phyloP scores from a whole-genome alignment of 2,888 invertebrate species.

The Halictus quadricinctus region DNA sequence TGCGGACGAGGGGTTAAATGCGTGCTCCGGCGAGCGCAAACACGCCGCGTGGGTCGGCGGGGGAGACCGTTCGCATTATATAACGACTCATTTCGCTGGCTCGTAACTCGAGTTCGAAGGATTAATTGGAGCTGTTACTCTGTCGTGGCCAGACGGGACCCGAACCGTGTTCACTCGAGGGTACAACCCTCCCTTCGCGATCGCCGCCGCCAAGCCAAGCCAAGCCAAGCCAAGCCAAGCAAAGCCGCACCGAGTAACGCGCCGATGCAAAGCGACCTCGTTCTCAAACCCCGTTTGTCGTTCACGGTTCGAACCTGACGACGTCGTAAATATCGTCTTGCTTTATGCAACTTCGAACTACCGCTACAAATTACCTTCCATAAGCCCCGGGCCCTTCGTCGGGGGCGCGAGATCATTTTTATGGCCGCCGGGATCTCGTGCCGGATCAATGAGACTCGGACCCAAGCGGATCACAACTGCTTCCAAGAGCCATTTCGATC shows the following conservation, averaged over 20 bases:
- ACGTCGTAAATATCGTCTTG: constrained; percentile 63
- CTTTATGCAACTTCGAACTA: constrained; percentile 49
- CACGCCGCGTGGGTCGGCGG: constrained; percentile 31
- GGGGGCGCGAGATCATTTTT: constrained; percentile 42
- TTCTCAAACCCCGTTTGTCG: constrained; percentile 28
- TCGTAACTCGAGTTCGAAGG: constrained; percentile 77
- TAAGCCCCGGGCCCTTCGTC: constrained; percentile 10
- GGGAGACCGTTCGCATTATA: constrained; percentile 69
- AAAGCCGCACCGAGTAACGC: not conserved
- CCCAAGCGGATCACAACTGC: not conserved
- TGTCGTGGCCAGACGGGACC: constrained; percentile 74
- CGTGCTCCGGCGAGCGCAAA: constrained; percentile 37
- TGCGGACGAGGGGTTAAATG: constrained; percentile 37
- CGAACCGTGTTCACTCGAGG: constrained; percentile 71
- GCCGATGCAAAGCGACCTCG: constrained; percentile 35
- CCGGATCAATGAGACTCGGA: not conserved
- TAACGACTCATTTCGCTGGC: constrained; percentile 74
- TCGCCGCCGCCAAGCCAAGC: not conserved
- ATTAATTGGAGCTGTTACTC: constrained; percentile 77
- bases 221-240: not conserved
- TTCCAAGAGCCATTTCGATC: not conserved
- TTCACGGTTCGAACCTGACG: constrained; percentile 48
- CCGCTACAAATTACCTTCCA: constrained; percentile 45
- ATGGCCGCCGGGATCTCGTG: constrained; percentile 16
- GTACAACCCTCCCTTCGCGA: constrained; percentile 68